These are phyloP conservation scores for Leiothrix lutea DNA, from an alignment of 2,113 vertebrate species.

Conservation along the genomic window DNA sequence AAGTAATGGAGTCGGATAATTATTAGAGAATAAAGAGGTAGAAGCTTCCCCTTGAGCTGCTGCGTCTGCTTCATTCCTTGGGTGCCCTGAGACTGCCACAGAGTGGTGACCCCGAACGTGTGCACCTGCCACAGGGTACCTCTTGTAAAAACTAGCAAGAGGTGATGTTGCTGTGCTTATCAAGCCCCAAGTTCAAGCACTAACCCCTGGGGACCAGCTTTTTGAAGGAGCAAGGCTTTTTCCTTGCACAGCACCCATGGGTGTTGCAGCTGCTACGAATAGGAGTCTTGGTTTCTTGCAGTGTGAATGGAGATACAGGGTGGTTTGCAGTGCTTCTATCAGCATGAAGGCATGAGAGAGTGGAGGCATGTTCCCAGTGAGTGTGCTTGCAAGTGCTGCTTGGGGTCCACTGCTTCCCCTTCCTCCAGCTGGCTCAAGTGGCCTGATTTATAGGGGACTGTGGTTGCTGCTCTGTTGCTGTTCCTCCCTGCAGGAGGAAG, in stretches of 20 bases:
- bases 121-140: neutral
- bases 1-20: too few relatives aligned
- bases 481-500: neutral
- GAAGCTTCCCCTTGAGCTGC: too few relatives aligned
- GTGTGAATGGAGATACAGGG: neutral
- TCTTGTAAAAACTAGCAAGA: neutral
- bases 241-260: neutral
- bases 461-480: neutral
- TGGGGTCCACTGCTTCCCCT: neutral
- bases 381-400: neutral
- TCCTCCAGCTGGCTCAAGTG: neutral
- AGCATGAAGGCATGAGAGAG: neutral
- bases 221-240: neutral
- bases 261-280: neutral
- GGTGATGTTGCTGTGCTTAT: neutral
- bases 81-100: too few relatives aligned
- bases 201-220: neutral
- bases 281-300: neutral
- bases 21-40: too few relatives aligned
- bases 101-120: too few relatives aligned
- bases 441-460: neutral
- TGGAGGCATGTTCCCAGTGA: accelerated
- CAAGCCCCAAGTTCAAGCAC: neutral
- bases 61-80: too few relatives aligned
- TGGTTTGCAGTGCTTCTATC: neutral